Percentiles rank a stretch among this genome's conserved stretches.
These are phyloP conservation scores for Ispidina picta DNA, from an alignment of 2,797 vertebrate species.

Conservation along the genomic window DNA sequence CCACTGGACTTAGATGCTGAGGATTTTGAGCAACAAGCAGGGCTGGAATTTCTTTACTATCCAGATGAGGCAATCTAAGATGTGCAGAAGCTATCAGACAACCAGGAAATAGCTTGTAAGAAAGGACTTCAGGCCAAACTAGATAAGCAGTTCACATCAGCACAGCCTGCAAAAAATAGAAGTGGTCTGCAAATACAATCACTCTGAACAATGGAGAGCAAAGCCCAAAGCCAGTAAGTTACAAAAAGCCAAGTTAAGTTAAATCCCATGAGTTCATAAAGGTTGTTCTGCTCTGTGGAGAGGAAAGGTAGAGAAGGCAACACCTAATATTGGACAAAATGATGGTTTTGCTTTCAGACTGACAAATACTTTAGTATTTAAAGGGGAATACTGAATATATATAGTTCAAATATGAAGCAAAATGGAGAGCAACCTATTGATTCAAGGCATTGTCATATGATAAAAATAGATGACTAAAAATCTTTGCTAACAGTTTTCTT, in stretches of 20 bases:
- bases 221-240: background rate
- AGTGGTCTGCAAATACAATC: background rate
- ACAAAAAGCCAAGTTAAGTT: background rate
- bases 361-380: background rate
- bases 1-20: background rate
- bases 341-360: background rate
- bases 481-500: background rate
- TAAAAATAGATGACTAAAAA: background rate
- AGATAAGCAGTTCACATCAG: background rate
- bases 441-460: background rate
- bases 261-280: background rate
- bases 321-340: background rate
- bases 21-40: background rate
- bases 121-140: background rate
- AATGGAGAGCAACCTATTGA: background rate
- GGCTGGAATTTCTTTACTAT: background rate
- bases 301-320: background rate
- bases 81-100: background rate
- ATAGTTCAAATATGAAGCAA: background rate
- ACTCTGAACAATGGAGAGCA: background rate
- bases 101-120: conserved; percentile 2
- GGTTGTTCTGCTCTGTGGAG: background rate
- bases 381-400: background rate
- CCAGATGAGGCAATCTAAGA: background rate
- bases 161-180: background rate